These are phyloP conservation scores for Siniperca obscura DNA, from an alignment of 2,797 vertebrate genomes.

Conservation along the genomic window DNA sequence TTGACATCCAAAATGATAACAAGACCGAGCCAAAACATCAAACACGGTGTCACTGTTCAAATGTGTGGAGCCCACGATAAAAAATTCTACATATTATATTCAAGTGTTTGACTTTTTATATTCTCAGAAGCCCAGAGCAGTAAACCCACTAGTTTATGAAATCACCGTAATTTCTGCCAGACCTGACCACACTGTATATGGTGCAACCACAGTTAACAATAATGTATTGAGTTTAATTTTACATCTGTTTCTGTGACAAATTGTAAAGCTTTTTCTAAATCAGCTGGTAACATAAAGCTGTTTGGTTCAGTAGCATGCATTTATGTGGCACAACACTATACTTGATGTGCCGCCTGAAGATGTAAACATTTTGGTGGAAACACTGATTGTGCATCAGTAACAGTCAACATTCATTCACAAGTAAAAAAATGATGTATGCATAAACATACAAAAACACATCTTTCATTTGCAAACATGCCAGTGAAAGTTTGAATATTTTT, in stretches of 20 bases:
- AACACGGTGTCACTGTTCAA: conserved; percentile 19
- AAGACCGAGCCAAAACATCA: conserved; percentile 29
- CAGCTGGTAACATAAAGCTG: conserved; percentile 40
- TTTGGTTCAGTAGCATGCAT: conserved; percentile 42
- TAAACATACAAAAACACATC: conserved; percentile 37
- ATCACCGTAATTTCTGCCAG: conserved; percentile 55
- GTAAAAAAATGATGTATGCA: conserved; percentile 13
- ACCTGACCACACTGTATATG: conserved; percentile 30
- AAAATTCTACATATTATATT: conserved; percentile 27
- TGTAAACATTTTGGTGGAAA: conserved; percentile 59
- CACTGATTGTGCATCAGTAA: conserved; percentile 27
- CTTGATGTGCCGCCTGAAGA: conserved; percentile 52
- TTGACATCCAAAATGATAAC: conserved; percentile 9
- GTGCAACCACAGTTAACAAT: conserved; percentile 40
- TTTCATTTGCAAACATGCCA: conserved; percentile 39
- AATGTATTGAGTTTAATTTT: conserved; percentile 55
- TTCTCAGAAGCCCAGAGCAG: conserved; percentile 38
- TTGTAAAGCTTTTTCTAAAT: conserved; percentile 50
- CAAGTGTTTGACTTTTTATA: conserved; percentile 49
- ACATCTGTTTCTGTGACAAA: conserved; percentile 52
- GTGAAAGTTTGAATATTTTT: conserved; percentile 3
- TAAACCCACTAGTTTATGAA: conserved; percentile 46
- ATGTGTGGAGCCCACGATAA: conserved; percentile 12
- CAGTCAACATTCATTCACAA: conserved; percentile 28
- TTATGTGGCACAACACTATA: conserved; percentile 42